Base-by-base conservation (phyloP, 2,113 vertebrate species). In the Larimichthys polyactis region DNA sequence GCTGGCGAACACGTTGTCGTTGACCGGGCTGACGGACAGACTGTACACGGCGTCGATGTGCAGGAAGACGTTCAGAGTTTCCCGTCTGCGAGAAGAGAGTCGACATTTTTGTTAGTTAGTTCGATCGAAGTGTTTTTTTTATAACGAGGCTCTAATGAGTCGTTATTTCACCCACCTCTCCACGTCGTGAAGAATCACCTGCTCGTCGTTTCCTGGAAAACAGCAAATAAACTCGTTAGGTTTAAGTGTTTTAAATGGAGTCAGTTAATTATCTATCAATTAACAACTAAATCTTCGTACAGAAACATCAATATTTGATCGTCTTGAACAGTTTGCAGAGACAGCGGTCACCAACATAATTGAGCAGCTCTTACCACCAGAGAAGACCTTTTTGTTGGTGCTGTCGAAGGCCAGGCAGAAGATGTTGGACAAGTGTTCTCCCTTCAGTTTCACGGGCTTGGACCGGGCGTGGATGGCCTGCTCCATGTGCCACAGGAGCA, bases 41-140 rank as follows among this genome's bases (percentile, higher is more conserved):
- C 98, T 98, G 15, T 99, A 99, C n/a, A 99, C 98, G 0, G 98
- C 98, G 65, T 99, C 98, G 70, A 99, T 98, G 66, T 99, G 98
- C 83, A 98, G 96, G 82, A 99, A 99, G 36, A 99, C 97, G 62
- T 99, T 98, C 94, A 99, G 92, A 1, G 98, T 99, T 91, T 99
- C 98, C 4, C 97, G 96, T 67, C 98, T 99, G 86, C 36, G 36
- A 40, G 36, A 2, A 40, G 36, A 40, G 36, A 40, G 36, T 40
- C 36, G 36, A 40, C 36, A 40, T 40, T 1, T 9, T 40, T 40
- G 36, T 40, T 40, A 40, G 36, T 40, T 40, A 40, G 36, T 40
- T 40, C 36, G 36, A 40, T 40, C 36, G 1, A 40, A 36, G 36
- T 1, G 7, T 9, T 67, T 58, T 32, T 22, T 22, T 27, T 2